Evolutionary conservation across 1,140 invertebrate genomes (phyloP).

Genomic region (Diachasmimorpha longicaudata): DNA sequence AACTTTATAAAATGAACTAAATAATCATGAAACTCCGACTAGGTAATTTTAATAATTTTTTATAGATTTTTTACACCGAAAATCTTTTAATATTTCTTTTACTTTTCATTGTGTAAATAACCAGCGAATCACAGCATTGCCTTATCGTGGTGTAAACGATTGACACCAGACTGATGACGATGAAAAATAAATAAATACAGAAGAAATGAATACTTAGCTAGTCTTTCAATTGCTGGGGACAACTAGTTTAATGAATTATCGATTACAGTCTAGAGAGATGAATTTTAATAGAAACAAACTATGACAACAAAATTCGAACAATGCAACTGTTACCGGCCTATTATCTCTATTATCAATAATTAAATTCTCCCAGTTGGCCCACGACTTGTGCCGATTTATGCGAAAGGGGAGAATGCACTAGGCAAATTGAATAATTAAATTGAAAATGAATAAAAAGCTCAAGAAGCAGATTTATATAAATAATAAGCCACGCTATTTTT

Average conservation of each 20-base stretch:
- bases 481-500: background rate
- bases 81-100: constrained; percentile 1
- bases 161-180: constrained; percentile 54
- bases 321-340: constrained; percentile 17
- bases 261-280: constrained; percentile 43
- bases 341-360: background rate
- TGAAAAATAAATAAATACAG: constrained; percentile 8
- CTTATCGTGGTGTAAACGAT: constrained; percentile 52
- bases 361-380: background rate
- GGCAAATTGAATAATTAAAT: background rate
- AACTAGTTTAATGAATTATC: background rate
- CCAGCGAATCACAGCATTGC: constrained; percentile 56
- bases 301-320: background rate
- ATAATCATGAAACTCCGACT: background rate
- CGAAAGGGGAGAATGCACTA: background rate
- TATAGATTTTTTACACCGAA: background rate
- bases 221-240: constrained; percentile 53
- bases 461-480: background rate
- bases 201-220: constrained; percentile 46
- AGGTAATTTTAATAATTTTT: background rate
- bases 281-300: constrained; percentile 1
- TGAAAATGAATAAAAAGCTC: background rate
- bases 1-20: background rate
- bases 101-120: constrained; percentile 40
- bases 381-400: background rate